Percentiles rank a stretch among this genome's conserved stretches.
These are phyloP conservation scores for Pseudococcus viburni DNA, from an alignment of 2,888 invertebrate genomes.

Conservation along the genomic window DNA sequence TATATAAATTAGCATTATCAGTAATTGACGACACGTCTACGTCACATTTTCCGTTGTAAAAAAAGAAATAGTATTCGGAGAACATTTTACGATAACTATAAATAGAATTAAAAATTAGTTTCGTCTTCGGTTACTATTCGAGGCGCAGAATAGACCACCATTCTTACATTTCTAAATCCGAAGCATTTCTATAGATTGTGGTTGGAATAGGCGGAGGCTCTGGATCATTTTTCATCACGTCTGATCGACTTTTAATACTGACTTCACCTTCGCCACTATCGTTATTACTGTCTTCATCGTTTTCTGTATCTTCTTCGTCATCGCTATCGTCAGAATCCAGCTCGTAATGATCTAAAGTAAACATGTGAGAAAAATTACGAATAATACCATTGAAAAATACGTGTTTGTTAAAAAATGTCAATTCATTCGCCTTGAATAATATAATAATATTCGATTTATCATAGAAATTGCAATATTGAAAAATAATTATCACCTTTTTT, in stretches of 20 bases:
- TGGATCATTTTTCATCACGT: slow-evolving; percentile 24
- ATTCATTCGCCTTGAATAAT: slow-evolving; percentile 34
- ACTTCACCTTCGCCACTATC: slow-evolving; percentile 64
- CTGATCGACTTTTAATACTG: background rate
- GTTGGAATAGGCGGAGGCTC: background rate
- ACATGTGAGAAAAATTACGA: background rate
- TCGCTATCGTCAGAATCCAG: slow-evolving; percentile 71
- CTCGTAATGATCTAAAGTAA: slow-evolving; percentile 70
- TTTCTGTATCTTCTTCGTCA: slow-evolving; percentile 71
- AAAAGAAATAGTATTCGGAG: slow-evolving; percentile 60
- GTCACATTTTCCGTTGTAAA: slow-evolving; percentile 61
- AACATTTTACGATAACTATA: slow-evolving; percentile 63
- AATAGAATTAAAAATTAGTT: slow-evolving; percentile 22
- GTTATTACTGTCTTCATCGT: slow-evolving; percentile 69
- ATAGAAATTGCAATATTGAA: background rate
- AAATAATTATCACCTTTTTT: slow-evolving; percentile 56
- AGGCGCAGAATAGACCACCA: background rate
- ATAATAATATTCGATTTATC: background rate
- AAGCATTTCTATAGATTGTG: slow-evolving; percentile 32
- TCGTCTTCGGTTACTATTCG: background rate
- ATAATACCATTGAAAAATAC: background rate
- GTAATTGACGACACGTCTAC: background rate
- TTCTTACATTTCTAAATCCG: slow-evolving; percentile 57
- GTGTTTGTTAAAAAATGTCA: background rate
- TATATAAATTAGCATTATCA: background rate